These are phyloP conservation scores for Channa striata DNA, from an alignment of 2,797 vertebrate species.

Conservation along the genomic window DNA sequence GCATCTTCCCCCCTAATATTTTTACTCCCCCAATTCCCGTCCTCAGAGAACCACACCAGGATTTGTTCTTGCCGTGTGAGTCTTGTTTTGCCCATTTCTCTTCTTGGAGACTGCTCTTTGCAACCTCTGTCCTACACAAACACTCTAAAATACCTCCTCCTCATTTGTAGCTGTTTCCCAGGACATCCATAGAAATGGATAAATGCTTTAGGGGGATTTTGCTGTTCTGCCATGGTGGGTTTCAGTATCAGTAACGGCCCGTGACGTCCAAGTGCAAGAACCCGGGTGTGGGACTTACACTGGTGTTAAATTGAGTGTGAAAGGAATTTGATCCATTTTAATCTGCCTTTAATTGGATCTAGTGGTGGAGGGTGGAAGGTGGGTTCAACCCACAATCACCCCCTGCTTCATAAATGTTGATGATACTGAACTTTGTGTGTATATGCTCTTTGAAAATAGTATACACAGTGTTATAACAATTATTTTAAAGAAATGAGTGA, in stretches of 20 bases:
- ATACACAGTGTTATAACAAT: too few species aligned
- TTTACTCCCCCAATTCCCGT: slow-evolving; percentile 26
- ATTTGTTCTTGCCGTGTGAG: slow-evolving; percentile 15
- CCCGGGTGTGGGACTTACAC: not conserved
- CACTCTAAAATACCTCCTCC: slow-evolving; percentile 36
- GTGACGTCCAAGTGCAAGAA: slow-evolving; percentile 42
- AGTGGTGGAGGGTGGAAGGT: slow-evolving; percentile 33
- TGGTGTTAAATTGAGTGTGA: slow-evolving; percentile 43
- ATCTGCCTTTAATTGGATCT: slow-evolving; percentile 74
- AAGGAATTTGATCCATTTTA: slow-evolving; percentile 67
- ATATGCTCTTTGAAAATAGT: too few species aligned
- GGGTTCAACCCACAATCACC: slow-evolving; percentile 28
- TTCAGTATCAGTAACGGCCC: slow-evolving; percentile 53
- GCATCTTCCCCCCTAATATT: slow-evolving; percentile 11
- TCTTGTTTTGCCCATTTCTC: slow-evolving; percentile 41
- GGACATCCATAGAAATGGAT: slow-evolving; percentile 53
- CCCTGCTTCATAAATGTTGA: slow-evolving; percentile 2
- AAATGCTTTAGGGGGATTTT: slow-evolving; percentile 58
- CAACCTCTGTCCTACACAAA: slow-evolving; percentile 14
- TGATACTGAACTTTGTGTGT: too few species aligned
- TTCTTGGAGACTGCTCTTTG: slow-evolving; percentile 33
- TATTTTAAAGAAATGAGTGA: too few species aligned
- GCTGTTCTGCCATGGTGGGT: slow-evolving; percentile 57
- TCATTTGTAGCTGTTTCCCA: slow-evolving; percentile 55
- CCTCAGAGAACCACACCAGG: slow-evolving; percentile 18